A percentile compares a stretch with the other conserved stretches of the same genome.
phyloP scores from a whole-genome alignment of 2,888 invertebrate genomes.

The Conistra vaccinii region DNA sequence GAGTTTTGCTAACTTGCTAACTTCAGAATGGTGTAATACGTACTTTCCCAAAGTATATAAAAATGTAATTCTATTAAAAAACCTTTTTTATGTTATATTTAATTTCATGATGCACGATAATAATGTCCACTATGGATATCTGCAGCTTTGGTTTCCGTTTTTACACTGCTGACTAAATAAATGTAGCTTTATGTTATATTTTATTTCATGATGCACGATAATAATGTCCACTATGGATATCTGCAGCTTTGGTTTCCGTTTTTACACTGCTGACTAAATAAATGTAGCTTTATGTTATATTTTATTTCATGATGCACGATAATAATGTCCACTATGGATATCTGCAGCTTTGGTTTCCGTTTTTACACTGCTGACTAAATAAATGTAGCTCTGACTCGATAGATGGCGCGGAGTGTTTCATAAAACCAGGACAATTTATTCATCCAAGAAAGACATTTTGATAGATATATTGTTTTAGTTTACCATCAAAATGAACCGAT shows the following conservation, averaged over 20 bases:
- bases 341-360: neutral
- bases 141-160: neutral
- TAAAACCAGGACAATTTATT: neutral
- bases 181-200: neutral
- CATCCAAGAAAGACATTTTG: neutral
- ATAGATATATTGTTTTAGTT: no score
- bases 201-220: neutral
- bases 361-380: constrained; percentile 14
- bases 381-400: constrained; percentile 20
- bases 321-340: neutral
- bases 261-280: constrained; percentile 17
- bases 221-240: neutral
- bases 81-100: neutral
- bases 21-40: neutral
- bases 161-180: constrained; percentile 19
- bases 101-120: neutral
- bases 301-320: neutral
- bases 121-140: neutral
- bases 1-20: neutral
- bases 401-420: constrained; percentile 47
- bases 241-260: neutral
- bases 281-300: constrained; percentile 7
- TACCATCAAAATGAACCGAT: neutral
- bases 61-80: neutral
- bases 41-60: neutral